Conservation (phyloP, 2,113 vertebrate genomes). For the Typhlomys cinereus region DNA sequence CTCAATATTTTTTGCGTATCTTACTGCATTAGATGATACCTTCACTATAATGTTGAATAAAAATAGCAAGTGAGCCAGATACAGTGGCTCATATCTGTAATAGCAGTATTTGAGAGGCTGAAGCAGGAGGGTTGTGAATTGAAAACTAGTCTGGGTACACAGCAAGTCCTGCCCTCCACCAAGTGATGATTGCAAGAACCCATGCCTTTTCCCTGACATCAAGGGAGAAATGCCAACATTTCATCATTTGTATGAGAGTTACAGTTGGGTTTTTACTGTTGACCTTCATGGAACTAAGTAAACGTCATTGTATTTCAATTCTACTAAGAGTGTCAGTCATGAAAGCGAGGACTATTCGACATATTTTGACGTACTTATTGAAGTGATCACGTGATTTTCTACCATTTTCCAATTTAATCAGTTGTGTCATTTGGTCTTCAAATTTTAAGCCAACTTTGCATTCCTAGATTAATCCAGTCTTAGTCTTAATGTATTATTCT, state of each 20-base stretch:
- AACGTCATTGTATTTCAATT: background rate
- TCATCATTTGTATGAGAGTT: background rate
- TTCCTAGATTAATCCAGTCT: background rate
- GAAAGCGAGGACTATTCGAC: background rate
- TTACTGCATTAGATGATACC: background rate
- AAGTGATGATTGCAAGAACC: background rate
- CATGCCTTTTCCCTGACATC: background rate
- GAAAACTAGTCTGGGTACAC: background rate
- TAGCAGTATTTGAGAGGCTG: background rate
- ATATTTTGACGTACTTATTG: background rate
- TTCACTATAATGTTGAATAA: background rate
- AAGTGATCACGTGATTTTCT: background rate
- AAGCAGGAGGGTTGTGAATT: background rate
- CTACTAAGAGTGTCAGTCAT: background rate
- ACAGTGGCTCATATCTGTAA: background rate
- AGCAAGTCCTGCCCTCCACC: background rate
- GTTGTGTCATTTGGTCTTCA: background rate
- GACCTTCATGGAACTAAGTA: background rate
- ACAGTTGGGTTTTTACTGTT: background rate
- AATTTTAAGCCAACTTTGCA: background rate
- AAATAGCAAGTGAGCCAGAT: background rate
- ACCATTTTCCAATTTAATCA: background rate
- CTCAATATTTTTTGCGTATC: background rate
- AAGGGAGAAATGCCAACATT: background rate
- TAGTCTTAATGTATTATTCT: background rate